Base-by-base conservation (phyloP, 2,888 invertebrate genomes). In the Cloeon dipterum region DNA sequence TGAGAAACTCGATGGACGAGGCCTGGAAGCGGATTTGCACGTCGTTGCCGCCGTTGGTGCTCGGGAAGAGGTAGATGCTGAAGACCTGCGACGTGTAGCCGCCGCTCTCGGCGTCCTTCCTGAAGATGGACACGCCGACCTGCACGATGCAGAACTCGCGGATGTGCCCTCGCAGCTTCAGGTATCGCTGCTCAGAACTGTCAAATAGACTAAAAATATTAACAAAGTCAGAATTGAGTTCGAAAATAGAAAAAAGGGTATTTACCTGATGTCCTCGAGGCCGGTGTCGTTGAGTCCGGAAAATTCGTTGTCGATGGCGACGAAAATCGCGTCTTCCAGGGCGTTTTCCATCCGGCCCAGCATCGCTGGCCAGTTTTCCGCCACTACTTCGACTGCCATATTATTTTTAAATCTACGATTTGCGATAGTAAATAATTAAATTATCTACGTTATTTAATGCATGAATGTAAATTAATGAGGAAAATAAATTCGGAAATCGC, bases 221-320 rank as follows among this genome's bases (percentile, higher is more conserved):
- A n/a, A n/a, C n/a, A n/a, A n/a, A n/a, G n/a, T n/a, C n/a, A n/a
- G n/a, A n/a, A n/a, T n/a, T n/a, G n/a, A n/a, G n/a, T n/a, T n/a
- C n/a, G n/a, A n/a, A n/a, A n/a, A n/a, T n/a, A n/a, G n/a, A n/a
- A n/a, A n/a, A n/a, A 26, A 25, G 37, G 21, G 34, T 38, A 42
- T 45, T 49, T 53, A 70, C 70, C 68, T 68, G 45, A 64, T 47
- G 50, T 61, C 62, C 36, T 56, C 56, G n/a, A 52, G 44, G 26
- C 62, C 57, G 42, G 58, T 55, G 1, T 61, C 46, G 37, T 53
- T 51, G 35, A 68, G 52, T 18, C 66, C 76, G 40, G 74, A 74
- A 50, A 79, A 78, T 59, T 81, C 81, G 11, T 70, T 66, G 53
- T 81, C 81, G 44, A 81, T 61, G 13, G 71, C 64, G 45, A 76